Conservation (phyloP, 2,113 vertebrate genomes). For the Rhynchopsitta pachyrhyncha region DNA sequence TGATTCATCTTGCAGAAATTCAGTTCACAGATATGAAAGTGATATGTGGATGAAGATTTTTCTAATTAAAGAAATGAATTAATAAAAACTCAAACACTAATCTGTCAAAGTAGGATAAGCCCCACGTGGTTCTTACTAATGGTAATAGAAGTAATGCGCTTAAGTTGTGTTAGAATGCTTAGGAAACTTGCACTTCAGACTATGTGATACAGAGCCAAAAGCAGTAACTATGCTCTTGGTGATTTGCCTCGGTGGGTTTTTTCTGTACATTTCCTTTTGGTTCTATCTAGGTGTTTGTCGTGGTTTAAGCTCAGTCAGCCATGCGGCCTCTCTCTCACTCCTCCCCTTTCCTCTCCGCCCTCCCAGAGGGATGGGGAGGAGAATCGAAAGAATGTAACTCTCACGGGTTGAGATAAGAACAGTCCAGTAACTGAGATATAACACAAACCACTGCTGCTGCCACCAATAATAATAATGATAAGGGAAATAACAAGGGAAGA, state of each 20-base stretch:
- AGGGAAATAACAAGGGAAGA: too few relatives aligned
- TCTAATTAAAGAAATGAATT: slow-evolving; percentile 36
- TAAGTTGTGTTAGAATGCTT: neutral
- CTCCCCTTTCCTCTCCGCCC: too few relatives aligned
- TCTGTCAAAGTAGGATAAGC: slow-evolving; percentile 24
- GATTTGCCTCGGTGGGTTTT: neutral
- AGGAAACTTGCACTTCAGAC: neutral
- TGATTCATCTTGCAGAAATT: slow-evolving; percentile 5
- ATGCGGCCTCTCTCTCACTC: too few relatives aligned
- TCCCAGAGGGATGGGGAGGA: too few relatives aligned
- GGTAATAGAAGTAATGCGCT: neutral
- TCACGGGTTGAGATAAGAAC: too few relatives aligned
- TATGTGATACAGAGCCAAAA: neutral
- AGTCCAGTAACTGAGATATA: too few relatives aligned
- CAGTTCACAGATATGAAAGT: neutral
- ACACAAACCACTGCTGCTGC: too few relatives aligned
- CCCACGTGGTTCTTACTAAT: neutral
- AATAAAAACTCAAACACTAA: slow-evolving; percentile 3
- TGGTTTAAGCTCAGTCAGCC: too few relatives aligned
- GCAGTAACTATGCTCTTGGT: neutral
- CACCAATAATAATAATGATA: too few relatives aligned
- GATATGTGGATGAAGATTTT: neutral
- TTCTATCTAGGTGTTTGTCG: neutral
- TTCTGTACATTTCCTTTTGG: neutral
- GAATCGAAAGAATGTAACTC: too few relatives aligned